Conservation (phyloP, 2,888 invertebrate genomes). For the Heteromyza rotundicornis region DNA sequence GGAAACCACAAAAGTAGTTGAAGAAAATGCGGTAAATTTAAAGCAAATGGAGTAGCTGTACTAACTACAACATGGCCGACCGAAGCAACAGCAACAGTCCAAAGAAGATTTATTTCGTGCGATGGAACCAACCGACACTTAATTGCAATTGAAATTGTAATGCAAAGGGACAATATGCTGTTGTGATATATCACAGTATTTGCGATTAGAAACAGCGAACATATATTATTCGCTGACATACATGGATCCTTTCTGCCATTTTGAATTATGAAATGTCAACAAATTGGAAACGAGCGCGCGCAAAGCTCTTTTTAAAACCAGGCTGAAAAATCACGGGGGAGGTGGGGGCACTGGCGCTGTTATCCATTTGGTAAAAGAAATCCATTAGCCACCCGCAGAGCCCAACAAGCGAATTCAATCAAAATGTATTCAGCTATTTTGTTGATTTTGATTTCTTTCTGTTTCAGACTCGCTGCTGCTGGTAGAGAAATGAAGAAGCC, state of each 20-base stretch:
- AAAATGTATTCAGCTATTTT: background rate
- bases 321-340: too few species aligned
- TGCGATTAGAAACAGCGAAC: background rate
- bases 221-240: background rate
- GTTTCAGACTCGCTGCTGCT: background rate
- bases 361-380: slow-evolving; percentile 31
- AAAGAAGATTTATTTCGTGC: background rate
- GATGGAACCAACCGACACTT: background rate
- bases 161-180: background rate
- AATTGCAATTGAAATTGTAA: background rate
- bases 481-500: background rate
- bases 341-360: background rate
- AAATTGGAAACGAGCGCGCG: too few species aligned
- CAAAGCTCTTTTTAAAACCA: too few species aligned
- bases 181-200: background rate
- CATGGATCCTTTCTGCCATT: background rate
- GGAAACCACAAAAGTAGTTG: too few species aligned
- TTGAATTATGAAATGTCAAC: background rate
- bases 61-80: background rate
- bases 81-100: background rate
- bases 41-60: too few species aligned
- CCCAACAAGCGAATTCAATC: slow-evolving; percentile 20
- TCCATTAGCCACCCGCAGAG: slow-evolving; percentile 50
- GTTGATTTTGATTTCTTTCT: background rate
- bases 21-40: background rate